Evolutionary conservation across 2,888 invertebrate genomes (phyloP).

Genomic region (Thecocarcelia acutangulata): DNA sequence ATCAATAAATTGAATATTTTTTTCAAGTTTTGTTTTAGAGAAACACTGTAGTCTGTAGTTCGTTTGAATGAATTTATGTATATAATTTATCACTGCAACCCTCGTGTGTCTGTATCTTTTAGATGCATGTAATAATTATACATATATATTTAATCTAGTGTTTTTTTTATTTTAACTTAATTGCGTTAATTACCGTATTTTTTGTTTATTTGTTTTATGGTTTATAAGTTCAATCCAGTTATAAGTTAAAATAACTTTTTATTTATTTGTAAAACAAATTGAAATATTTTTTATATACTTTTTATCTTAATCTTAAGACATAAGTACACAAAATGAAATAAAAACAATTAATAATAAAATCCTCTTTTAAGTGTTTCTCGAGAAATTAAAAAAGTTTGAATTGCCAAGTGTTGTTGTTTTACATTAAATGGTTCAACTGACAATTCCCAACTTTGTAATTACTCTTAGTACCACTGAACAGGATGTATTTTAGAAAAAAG

Average conservation of each 20-base stretch:
- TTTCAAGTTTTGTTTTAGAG: neutral
- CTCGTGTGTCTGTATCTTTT: slow-evolving; percentile 57
- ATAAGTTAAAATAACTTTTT: slow-evolving; percentile 20
- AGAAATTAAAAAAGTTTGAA: no score
- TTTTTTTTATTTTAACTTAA: slow-evolving; percentile 39
- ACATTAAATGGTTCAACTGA: no score
- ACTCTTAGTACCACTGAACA: no score
- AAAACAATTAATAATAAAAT: slow-evolving; percentile 17
- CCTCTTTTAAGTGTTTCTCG: no score
- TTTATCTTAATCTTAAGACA: slow-evolving; percentile 63
- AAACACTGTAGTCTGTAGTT: slow-evolving; percentile 25
- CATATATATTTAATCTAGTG: slow-evolving; percentile 36
- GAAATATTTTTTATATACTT: slow-evolving; percentile 66
- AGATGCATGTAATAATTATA: slow-evolving; percentile 68
- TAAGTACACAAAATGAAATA: slow-evolving; percentile 63
- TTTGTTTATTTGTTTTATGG: slow-evolving; percentile 35
- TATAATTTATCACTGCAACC: neutral
- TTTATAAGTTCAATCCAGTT: slow-evolving; percentile 68
- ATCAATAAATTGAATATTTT: slow-evolving; percentile 1
- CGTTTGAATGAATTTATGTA: slow-evolving; percentile 29
- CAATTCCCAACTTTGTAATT: no score
- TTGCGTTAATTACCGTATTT: slow-evolving; percentile 18
- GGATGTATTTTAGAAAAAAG: slow-evolving; percentile 49
- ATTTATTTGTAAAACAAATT: slow-evolving; percentile 50
- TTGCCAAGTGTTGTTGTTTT: no score